These are phyloP conservation scores for Perca schrenkii DNA, from an alignment of 2,113 vertebrate genomes.

Conservation along the genomic window DNA sequence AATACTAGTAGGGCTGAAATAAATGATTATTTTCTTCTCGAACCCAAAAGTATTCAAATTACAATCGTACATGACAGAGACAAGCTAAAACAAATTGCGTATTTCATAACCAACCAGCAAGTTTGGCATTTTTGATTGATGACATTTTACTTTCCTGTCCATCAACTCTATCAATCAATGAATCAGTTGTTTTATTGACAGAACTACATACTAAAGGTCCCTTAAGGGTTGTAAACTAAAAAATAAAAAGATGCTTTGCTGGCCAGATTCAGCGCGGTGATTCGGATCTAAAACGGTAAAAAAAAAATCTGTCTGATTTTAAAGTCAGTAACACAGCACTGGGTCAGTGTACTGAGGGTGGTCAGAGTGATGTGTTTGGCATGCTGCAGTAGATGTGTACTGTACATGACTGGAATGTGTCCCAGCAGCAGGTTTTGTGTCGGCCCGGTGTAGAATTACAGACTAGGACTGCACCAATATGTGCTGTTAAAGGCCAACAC, in stretches of 20 bases:
- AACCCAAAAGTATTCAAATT: not conserved
- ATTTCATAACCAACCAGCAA: not conserved
- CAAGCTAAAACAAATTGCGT: not conserved
- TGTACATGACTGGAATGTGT: slow-evolving; percentile 72
- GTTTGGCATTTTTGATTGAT: not conserved
- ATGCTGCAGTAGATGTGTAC: slow-evolving; percentile 65
- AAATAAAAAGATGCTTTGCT: not conserved
- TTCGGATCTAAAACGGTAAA: slow-evolving; percentile 33
- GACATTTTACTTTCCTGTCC: too few species aligned
- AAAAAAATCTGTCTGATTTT: slow-evolving; percentile 46
- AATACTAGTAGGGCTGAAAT: not conserved
- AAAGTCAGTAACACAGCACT: slow-evolving; percentile 46
- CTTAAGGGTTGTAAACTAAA: not conserved
- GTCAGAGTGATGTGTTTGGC: slow-evolving; percentile 51
- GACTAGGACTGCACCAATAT: slow-evolving; percentile 34
- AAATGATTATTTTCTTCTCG: not conserved
- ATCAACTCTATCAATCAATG: not conserved
- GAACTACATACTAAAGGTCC: not conserved
- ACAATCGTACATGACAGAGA: not conserved
- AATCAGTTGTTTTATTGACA: not conserved
- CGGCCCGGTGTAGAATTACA: slow-evolving; percentile 62
- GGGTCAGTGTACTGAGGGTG: slow-evolving; percentile 61
- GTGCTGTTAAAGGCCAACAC: slow-evolving; percentile 55
- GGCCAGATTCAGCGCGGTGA: not conserved
- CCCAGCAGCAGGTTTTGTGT: slow-evolving; percentile 60